Base-by-base conservation (phyloP, 2,113 vertebrate genomes). In the Mustela lutreola region DNA sequence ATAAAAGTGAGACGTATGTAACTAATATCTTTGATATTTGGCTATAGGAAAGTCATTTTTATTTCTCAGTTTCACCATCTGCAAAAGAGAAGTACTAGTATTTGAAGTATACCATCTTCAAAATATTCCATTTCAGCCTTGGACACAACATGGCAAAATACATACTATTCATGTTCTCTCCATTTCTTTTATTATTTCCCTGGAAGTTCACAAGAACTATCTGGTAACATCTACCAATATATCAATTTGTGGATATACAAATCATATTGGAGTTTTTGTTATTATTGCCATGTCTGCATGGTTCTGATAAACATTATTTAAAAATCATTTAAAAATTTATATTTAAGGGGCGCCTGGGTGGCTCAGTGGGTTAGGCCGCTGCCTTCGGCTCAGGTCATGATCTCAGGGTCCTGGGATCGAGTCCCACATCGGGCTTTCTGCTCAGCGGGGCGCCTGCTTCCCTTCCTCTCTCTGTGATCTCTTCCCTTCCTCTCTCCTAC, bases 21-120 rank as follows among this genome's bases (percentile, higher is more conserved):
- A 80, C 24, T 58, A 76, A 7, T 16, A 22, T 18, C 53, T 28
- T 67, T 62, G 19, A 16, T 31, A 42, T 78, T 2, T 86, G 63
- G 39, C 33, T 28, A 93, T 12, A 83, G 21, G 21, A 88, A 95
- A 89, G 42, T 48, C 78, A 58, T n/a, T 93, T 48, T 81, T 89
- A 62, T 62, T 79, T 48, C 80, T 96, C 42, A 19, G 22, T 45
- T 86, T 97, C 14, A 90, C 31, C 42, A 93, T 39, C 42, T 97
- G 33, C 31, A 94, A 96, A 93, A 78, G 0, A 96, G 45, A 97
- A 94, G 89, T 62, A 67, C 3, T 62, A 65, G 62, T 53, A 82
- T 33, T 53, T 89, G 33, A 26, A 45, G 42, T 75, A 45, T 36
- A 84, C 5, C 22, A 87, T 87, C 42, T 24, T 88, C 31, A 86